phyloP scores from a whole-genome alignment of 2,888 invertebrate genomes.

The Heliconius cydno region DNA sequence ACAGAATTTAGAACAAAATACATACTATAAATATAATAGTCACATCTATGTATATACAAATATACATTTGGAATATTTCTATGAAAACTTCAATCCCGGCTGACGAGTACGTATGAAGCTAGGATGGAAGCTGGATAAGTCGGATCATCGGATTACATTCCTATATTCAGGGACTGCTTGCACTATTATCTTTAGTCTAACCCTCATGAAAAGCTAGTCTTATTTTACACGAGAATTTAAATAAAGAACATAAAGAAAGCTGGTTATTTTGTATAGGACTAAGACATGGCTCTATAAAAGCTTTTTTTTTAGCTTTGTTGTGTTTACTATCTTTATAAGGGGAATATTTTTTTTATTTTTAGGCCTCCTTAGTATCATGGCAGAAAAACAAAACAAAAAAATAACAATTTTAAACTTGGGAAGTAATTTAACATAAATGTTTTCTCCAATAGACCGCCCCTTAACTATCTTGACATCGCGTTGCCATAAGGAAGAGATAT shows the following conservation, averaged over 20 bases:
- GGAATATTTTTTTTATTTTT: background rate
- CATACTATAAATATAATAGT: too few relatives aligned
- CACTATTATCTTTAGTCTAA: slow-evolving; percentile 37
- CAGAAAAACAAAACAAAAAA: too few relatives aligned
- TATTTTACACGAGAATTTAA: slow-evolving; percentile 29
- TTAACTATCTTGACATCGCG: background rate
- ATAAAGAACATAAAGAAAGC: slow-evolving; percentile 26
- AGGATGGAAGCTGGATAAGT: slow-evolving; percentile 37
- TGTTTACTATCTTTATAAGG: background rate
- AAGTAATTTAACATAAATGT: background rate
- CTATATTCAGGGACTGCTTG: slow-evolving; percentile 39
- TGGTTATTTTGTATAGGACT: slow-evolving; percentile 14
- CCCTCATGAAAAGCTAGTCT: slow-evolving; percentile 37
- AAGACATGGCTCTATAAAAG: background rate
- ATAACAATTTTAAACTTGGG: too few relatives aligned
- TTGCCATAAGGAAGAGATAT: background rate
- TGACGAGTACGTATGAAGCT: slow-evolving; percentile 28
- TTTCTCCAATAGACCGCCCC: background rate
- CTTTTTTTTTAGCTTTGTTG: background rate
- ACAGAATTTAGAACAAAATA: background rate
- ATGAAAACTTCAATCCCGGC: slow-evolving; percentile 27
- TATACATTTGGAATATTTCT: slow-evolving; percentile 24
- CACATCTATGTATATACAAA: background rate
- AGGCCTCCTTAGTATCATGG: background rate
- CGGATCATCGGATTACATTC: slow-evolving; percentile 42